These are phyloP conservation scores for Chamaedrilus cognettii DNA, from an alignment of 2,888 invertebrate species.

Conservation along the genomic window DNA sequence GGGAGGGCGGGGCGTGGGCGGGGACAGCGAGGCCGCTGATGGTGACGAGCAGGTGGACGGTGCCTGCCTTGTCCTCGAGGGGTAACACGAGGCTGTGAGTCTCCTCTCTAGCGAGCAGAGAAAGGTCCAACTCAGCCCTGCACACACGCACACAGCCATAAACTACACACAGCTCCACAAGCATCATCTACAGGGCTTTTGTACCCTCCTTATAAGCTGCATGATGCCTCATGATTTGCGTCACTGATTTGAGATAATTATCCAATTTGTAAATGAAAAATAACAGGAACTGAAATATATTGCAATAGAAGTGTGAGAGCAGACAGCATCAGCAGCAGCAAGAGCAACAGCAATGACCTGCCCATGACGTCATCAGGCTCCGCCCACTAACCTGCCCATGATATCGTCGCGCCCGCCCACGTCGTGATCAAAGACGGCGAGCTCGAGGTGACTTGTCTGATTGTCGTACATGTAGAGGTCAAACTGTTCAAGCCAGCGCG, in stretches of 20 bases:
- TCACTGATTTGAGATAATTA: too few species aligned
- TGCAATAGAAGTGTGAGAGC: too few species aligned
- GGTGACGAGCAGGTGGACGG: conserved; percentile 83
- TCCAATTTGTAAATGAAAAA: too few species aligned
- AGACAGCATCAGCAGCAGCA: too few species aligned
- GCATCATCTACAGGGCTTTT: too few species aligned
- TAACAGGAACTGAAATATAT: too few species aligned
- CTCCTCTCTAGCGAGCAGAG: conserved; percentile 80
- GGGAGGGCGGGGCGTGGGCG: neutral
- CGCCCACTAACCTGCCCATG: conserved; percentile 72
- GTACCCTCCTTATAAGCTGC: too few species aligned
- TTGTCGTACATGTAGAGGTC: conserved; percentile 96
- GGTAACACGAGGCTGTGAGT: conserved; percentile 89
- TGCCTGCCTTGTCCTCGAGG: conserved; percentile 82
- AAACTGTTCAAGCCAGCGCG: conserved; percentile 96
- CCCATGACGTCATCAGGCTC: too few species aligned
- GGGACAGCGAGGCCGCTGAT: conserved; percentile 72
- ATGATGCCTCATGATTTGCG: too few species aligned
- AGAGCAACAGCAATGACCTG: too few species aligned
- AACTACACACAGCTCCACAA: neutral
- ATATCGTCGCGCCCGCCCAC: conserved; percentile 81
- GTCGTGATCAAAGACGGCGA: conserved; percentile 89
- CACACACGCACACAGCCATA: neutral
- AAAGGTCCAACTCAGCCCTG: conserved; percentile 84
- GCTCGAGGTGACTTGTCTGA: conserved; percentile 85